Evolutionary conservation across 2,113 vertebrate species (phyloP).

Genomic region (Rhinoptilus africanus): DNA sequence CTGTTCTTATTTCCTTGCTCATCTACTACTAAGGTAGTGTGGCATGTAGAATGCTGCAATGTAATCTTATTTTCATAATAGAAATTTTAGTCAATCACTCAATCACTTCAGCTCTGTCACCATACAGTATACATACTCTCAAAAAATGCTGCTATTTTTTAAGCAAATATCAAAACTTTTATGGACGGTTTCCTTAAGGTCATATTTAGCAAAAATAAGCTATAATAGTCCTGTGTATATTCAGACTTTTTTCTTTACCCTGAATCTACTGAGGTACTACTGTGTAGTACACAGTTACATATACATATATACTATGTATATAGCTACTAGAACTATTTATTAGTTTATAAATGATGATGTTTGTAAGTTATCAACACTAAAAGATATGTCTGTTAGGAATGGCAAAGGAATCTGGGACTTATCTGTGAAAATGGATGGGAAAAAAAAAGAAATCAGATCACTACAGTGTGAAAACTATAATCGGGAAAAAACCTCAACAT

Average conservation of each 20-base stretch:
- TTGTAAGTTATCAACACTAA: background rate
- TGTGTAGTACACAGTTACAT: accelerated
- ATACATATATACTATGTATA: accelerated
- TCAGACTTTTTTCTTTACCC: background rate
- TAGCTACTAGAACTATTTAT: background rate
- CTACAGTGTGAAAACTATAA: background rate
- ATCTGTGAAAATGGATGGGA: background rate
- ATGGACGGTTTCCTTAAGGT: background rate
- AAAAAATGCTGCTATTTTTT: background rate
- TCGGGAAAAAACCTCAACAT: background rate
- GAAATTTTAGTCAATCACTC: background rate
- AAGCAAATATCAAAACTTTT: background rate
- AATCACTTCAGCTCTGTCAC: background rate
- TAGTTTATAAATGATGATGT: background rate
- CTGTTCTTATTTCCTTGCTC: background rate
- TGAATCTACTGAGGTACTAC: background rate
- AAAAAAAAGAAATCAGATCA: background rate
- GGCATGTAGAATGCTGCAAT: background rate
- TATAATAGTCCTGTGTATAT: background rate
- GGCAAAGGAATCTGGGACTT: background rate
- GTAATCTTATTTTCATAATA: background rate
- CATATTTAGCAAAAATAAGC: background rate
- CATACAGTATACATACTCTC: background rate
- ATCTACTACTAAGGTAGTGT: background rate
- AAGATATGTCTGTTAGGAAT: background rate